Conservation (phyloP, 1,140 invertebrate genomes). For the Anthonomus grandis region DNA sequence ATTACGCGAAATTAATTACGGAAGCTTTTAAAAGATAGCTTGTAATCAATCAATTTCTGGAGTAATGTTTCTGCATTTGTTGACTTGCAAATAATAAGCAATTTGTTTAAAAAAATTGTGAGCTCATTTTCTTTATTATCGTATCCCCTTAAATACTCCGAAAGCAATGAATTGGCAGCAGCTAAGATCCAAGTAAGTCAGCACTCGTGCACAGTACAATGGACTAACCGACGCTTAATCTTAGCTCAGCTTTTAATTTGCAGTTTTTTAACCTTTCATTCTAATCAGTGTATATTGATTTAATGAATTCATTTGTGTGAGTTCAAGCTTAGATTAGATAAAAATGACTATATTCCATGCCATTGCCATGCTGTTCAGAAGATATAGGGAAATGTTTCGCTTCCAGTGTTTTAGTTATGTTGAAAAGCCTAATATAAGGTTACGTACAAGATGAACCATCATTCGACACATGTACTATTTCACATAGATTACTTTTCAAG, state of each 20-base stretch:
- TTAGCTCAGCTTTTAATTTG: conserved; percentile 51
- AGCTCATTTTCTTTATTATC: no score
- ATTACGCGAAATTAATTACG: conserved; percentile 21
- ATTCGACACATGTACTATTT: conserved; percentile 35
- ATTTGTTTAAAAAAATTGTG: background rate
- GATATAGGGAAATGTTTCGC: background rate
- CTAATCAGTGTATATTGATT: conserved; percentile 46
- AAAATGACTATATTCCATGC: conserved; percentile 12
- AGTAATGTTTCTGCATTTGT: conserved; percentile 12
- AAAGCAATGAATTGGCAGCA: no score
- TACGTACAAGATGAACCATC: conserved; percentile 27
- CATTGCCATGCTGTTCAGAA: background rate
- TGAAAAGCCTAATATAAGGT: conserved; percentile 32
- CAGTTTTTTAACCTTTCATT: conserved; percentile 46
- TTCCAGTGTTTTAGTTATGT: conserved; percentile 15
- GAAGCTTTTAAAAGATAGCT: conserved; percentile 23
- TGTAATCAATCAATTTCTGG: conserved; percentile 23
- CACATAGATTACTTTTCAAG: conserved; percentile 39
- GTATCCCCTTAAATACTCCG: no score
- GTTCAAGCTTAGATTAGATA: conserved; percentile 41
- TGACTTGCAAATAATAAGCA: background rate
- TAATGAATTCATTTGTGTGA: conserved; percentile 42
- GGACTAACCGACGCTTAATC: conserved; percentile 50
- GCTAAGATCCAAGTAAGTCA: conserved; percentile 43
- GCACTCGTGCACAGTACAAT: conserved; percentile 49